Base-by-base conservation (phyloP, 2,113 vertebrate genomes). In the Talpa occidentalis region DNA sequence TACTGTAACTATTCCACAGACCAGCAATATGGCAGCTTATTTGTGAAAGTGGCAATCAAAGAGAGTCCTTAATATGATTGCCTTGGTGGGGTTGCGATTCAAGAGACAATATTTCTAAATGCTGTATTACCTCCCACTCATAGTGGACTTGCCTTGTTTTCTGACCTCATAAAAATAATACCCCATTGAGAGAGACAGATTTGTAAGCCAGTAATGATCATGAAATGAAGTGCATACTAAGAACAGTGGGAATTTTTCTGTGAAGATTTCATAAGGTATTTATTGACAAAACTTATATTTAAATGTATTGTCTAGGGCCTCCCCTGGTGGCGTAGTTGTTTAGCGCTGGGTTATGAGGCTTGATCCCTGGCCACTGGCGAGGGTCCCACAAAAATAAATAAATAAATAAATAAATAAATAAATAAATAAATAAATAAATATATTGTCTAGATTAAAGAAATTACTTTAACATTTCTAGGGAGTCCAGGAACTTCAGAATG, bases 41-140 rank as follows among this genome's bases (percentile, higher is more conserved):
- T 94, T 82, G 56, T 96, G 78, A 93, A 93, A 90, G 49, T 67
- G 22, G 30, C 44, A 67, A 49, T 76, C 21, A 92, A 96, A 67
- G 56, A 77, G 24, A 26, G 2, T 30, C 30, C 21, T 24, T 80
- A 24, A 54, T 76, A 8, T 93, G 60, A 66, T 83, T 66, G 47
- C 19, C 9, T 72, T 66, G 35, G 28, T 73, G 40, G 10, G 19
- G 54, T 85, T 85, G 78, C 5, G 15, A 37, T 81, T 81, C 56
- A 88, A 83, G 42, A 88, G 21, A 80, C 21, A 88, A 37, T 56
- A 15, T 85, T 81, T 94, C 32, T 93, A 70, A 90, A 60, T 44
- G 78, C 47, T 91, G 1, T 62, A 12, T 66, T 66, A 87, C 24
- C 26, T 62, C 11, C 9, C 17, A 79, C n/a, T 54, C 24, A 2